These are phyloP conservation scores for Pherbina coryleti DNA, from an alignment of 2,888 invertebrate genomes.

Conservation along the genomic window DNA sequence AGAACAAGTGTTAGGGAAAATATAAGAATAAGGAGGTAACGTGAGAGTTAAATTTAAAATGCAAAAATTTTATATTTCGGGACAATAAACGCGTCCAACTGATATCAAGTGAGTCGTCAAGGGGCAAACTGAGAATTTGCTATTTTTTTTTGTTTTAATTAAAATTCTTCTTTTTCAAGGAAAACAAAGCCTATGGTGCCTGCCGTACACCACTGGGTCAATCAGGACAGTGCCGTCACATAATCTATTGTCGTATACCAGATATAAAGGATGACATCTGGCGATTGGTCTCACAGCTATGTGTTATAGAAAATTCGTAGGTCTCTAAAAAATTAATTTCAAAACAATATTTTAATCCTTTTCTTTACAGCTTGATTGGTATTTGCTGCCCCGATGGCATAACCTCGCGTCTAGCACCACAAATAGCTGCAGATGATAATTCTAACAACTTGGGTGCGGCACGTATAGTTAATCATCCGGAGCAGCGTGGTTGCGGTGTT, in stretches of 20 bases:
- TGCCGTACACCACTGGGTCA: slow-evolving; percentile 74
- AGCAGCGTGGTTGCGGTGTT: slow-evolving; percentile 68
- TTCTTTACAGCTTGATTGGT: slow-evolving; percentile 72
- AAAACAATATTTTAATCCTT: not conserved
- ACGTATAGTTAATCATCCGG: slow-evolving; percentile 59
- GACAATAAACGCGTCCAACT: too few relatives aligned
- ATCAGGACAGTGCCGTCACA: slow-evolving; percentile 78
- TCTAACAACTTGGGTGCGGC: slow-evolving; percentile 46
- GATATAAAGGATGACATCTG: slow-evolving; percentile 74
- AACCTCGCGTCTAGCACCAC: slow-evolving; percentile 57
- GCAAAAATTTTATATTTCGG: too few relatives aligned
- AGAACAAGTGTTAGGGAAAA: too few relatives aligned
- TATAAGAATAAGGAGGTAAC: too few relatives aligned
- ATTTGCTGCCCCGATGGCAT: slow-evolving; percentile 79
- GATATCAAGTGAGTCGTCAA: too few relatives aligned
- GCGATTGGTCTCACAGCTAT: slow-evolving; percentile 77
- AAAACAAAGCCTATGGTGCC: slow-evolving; percentile 74
- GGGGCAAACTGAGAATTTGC: too few relatives aligned
- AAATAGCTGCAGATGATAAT: slow-evolving; percentile 52
- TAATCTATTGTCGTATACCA: slow-evolving; percentile 74
- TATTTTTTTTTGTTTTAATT: not conserved
- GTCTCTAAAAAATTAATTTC: slow-evolving; percentile 61
- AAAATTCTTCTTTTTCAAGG: slow-evolving; percentile 66
- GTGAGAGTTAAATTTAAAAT: too few relatives aligned
- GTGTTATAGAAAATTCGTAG: slow-evolving; percentile 75